Evolutionary conservation across 1,140 invertebrate genomes (phyloP), one percentile per base, ranked within the genome.

Genomic region (Stegodyphus mimosarum): DNA sequence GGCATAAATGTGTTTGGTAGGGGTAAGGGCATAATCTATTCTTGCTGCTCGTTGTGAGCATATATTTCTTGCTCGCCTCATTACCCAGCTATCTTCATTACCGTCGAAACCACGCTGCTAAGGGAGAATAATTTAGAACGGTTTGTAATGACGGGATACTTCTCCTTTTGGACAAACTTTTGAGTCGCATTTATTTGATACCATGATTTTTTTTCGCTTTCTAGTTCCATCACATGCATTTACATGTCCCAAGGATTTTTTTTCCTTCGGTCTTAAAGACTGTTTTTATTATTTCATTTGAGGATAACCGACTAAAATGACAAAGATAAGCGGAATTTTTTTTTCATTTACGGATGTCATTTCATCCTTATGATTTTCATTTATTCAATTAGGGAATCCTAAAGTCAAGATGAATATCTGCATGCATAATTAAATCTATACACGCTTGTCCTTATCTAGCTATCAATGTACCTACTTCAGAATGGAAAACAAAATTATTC

Each of bases 71-170:
- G 63, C 52, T 53, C 53, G 83, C 63, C 83, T 84, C 83, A 76
- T 84, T 84, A 84, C 50, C 73, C 55, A n/a, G 64, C 74, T 55
- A 84, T 84, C 83, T 84, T 84, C 83, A 84, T 84, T 84, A 84
- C 67, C 83, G 76, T 75, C 83, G 50, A 70, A 84, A 77, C 66
- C 83, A 33, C 51, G 83, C 72, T 77, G n/a, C 52, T 73, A 49
- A 52, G 63, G 52, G 67, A 84, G 76, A 84, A 84, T 84, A 76
- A 84, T 84, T 84, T 77, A 84, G 74, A 84, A 77, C 73, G 66
- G 83, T 70, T 76, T 75, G 71, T 83, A 83, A 83, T 75, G 81
- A 83, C 75, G 72, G 64, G 81, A 64, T 66, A 70, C 66, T 10
- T 75, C 33, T 75, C 64, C 64, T 83, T 83, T 73, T 75, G 81